A percentile compares a stretch with the other conserved stretches of the same genome.
These are phyloP conservation scores for Galerucella calmariensis DNA, from an alignment of 2,888 invertebrate genomes.

Conservation along the genomic window DNA sequence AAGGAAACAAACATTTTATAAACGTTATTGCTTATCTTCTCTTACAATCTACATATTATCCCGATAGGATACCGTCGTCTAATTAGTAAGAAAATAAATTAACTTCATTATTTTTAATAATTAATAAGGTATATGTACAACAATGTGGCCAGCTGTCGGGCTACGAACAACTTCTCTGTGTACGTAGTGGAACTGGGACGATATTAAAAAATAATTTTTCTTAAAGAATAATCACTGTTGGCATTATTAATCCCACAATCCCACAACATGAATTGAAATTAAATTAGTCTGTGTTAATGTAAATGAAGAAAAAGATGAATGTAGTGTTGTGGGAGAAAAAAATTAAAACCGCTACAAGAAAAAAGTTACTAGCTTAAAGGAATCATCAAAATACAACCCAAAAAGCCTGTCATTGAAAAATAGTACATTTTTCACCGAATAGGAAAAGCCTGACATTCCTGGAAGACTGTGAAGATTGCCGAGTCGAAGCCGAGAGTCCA, in stretches of 20 bases:
- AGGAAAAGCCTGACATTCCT: too few relatives aligned
- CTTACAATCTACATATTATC: conserved; percentile 43
- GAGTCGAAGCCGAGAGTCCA: too few relatives aligned
- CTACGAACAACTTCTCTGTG: conserved; percentile 21
- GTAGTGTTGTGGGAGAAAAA: too few relatives aligned
- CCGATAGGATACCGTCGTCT: conserved; percentile 43
- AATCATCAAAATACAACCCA: too few relatives aligned
- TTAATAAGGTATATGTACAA: conserved; percentile 44
- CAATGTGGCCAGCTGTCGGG: conserved; percentile 41
- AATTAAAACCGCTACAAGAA: too few relatives aligned
- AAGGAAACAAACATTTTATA: conserved; percentile 42
- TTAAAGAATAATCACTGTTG: conserved; percentile 28
- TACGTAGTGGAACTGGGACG: conserved; percentile 1
- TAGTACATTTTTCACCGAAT: too few relatives aligned
- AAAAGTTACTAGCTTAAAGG: too few relatives aligned
- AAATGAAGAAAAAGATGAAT: background rate
- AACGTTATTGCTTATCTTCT: conserved; percentile 44
- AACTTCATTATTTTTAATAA: conserved; percentile 47
- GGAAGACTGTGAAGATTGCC: too few relatives aligned
- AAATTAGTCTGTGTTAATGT: background rate
- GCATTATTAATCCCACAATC: conserved; percentile 5
- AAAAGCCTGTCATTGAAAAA: too few relatives aligned
- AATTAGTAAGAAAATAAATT: conserved; percentile 51
- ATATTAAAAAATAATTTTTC: conserved; percentile 33
- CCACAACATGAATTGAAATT: conserved; percentile 20